A percentile compares a stretch with the other conserved stretches of the same genome.
Conservation (phyloP, 2,888 invertebrate genomes). For the Epinotia bilunana region DNA sequence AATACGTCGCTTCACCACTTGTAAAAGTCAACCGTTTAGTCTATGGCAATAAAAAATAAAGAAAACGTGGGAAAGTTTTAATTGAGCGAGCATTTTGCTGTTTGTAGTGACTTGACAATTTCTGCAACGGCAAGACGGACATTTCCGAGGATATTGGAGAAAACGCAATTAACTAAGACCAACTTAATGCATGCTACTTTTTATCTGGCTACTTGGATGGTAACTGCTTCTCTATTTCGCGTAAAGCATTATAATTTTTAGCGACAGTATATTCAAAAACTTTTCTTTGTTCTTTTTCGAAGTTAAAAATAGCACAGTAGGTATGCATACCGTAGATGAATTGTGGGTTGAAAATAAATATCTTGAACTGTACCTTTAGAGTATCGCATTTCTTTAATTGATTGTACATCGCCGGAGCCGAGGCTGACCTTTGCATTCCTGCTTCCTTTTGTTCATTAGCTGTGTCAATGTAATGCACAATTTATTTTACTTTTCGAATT, state of each 20-base stretch:
- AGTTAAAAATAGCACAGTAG: constrained; percentile 26
- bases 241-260: constrained; percentile 2
- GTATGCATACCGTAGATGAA: constrained; percentile 41
- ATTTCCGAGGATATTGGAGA: too few species aligned
- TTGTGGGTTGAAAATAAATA: constrained; percentile 42
- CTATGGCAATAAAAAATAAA: not conserved
- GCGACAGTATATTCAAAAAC: not conserved
- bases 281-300: constrained; percentile 14
- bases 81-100: too few species aligned
- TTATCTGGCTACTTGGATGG: not conserved
- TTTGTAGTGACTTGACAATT: too few species aligned
- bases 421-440: constrained; percentile 61
- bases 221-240: not conserved
- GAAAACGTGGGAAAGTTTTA: too few species aligned
- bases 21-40: too few species aligned
- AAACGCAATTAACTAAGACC: not conserved
- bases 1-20: too few species aligned
- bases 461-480: constrained; percentile 63
- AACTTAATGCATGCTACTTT: not conserved
- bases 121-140: too few species aligned
- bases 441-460: constrained; percentile 66
- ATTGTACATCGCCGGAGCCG: constrained; percentile 51
- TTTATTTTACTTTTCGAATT: constrained; percentile 56
- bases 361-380: constrained; percentile 45
- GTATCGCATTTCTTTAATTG: constrained; percentile 61